A percentile compares a stretch with the other conserved stretches of the same genome.
These are phyloP conservation scores for Solenopsis fugax DNA, from an alignment of 1,140 invertebrate species.

Conservation along the genomic window DNA sequence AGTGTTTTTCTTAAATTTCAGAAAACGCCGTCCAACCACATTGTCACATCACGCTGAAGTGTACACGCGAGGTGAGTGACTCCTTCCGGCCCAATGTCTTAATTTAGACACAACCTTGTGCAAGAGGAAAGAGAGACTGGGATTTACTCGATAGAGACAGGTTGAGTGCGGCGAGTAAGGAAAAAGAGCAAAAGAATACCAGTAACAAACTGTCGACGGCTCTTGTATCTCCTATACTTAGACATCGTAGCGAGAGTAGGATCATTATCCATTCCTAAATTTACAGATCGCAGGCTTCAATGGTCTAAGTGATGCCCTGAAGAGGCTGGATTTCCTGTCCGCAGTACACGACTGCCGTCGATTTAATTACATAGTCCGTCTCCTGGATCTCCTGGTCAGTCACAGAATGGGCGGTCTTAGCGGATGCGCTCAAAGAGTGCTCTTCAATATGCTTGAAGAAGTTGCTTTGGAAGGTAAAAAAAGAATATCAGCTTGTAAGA, in stretches of 20 bases:
- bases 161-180: constrained; percentile 18
- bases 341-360: constrained; percentile 97
- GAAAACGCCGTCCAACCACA: constrained; percentile 92
- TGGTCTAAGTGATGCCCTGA: constrained; percentile 97
- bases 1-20: constrained; percentile 75
- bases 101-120: constrained; percentile 79
- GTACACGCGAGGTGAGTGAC: constrained; percentile 94
- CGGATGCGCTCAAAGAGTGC: constrained; percentile 96
- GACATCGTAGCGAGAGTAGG: background rate
- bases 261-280: constrained; percentile 49
- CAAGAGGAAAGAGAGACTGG: constrained; percentile 70
- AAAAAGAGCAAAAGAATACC: constrained; percentile 24
- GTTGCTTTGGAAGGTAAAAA: constrained; percentile 94
- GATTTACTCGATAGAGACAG: constrained; percentile 66
- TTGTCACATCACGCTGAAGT: constrained; percentile 97
- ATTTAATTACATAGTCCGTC: constrained; percentile 98
- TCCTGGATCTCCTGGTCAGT: constrained; percentile 95
- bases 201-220: constrained; percentile 48
- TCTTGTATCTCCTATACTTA: constrained; percentile 58
- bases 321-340: constrained; percentile 96
- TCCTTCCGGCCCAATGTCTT: constrained; percentile 74
- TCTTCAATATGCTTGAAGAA: constrained; percentile 97
- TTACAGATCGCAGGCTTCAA: constrained; percentile 97
- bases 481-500: background rate
- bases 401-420: constrained; percentile 90